Evolutionary conservation across 1,140 invertebrate species (phyloP).

Genomic region (Euura saliciscinereae): DNA sequence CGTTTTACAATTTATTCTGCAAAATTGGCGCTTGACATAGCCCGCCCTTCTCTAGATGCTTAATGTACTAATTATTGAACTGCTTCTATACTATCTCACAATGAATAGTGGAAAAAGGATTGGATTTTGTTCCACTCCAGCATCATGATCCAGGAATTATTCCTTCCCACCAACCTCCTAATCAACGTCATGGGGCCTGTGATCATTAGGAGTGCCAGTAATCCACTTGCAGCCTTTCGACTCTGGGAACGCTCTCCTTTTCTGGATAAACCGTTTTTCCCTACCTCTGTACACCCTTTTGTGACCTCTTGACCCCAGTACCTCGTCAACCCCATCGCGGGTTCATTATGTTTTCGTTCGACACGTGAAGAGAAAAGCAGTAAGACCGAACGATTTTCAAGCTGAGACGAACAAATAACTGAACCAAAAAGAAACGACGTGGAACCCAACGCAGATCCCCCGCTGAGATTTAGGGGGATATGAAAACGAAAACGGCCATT

Average conservation of each 20-base stretch:
- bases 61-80: no score
- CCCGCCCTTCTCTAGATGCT: no score
- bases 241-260: neutral
- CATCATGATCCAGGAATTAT: no score
- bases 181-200: neutral
- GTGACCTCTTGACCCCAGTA: constrained; percentile 29
- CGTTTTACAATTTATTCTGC: no score
- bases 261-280: neutral
- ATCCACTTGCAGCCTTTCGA: neutral
- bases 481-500: constrained; percentile 45
- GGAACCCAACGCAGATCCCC: neutral
- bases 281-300: constrained; percentile 10
- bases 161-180: no score
- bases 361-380: neutral
- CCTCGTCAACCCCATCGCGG: constrained; percentile 43
- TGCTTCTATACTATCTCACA: no score
- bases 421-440: neutral
- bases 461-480: constrained; percentile 20
- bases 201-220: neutral
- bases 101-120: no score
- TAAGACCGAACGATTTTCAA: constrained; percentile 16
- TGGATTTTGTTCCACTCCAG: no score
- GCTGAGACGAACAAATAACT: neutral
- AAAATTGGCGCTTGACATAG: no score
- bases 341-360: constrained; percentile 52